These are phyloP conservation scores for Tichodroma muraria DNA, from an alignment of 2,113 vertebrate genomes.

Conservation along the genomic window DNA sequence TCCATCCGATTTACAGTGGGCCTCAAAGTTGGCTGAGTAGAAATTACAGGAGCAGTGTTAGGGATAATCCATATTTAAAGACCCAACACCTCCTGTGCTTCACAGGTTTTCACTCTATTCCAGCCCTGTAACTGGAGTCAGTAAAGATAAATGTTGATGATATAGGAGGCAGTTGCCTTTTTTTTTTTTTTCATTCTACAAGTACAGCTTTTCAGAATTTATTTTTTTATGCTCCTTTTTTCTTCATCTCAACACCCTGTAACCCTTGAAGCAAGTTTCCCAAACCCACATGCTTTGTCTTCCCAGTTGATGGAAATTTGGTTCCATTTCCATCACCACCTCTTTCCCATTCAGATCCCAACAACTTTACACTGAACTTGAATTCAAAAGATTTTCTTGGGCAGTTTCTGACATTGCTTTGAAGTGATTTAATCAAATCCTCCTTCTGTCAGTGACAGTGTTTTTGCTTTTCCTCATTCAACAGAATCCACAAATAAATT, in stretches of 20 bases:
- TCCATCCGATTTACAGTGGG: neutral
- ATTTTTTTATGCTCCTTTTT: neutral
- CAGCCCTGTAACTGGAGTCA: neutral
- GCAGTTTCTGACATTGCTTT: neutral
- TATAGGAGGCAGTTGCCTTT: neutral
- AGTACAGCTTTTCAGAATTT: neutral
- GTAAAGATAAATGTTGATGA: neutral
- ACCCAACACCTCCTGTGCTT: neutral
- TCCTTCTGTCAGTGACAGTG: neutral
- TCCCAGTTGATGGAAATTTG: neutral
- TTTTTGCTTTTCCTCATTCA: neutral
- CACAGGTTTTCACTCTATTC: neutral
- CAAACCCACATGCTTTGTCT: neutral
- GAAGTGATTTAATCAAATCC: neutral
- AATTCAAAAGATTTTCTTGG: neutral
- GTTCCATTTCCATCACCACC: neutral
- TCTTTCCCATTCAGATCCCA: neutral
- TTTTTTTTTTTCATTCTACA: neutral
- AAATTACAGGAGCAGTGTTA: neutral
- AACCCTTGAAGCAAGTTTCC: neutral
- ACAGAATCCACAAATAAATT: neutral
- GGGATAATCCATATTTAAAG: neutral
- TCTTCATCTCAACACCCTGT: neutral
- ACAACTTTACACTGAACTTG: neutral
- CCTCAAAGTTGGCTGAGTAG: neutral